Percentiles rank a stretch among this genome's conserved stretches.
Conservation (phyloP, 2,888 invertebrate species). For the Caenorhabditis parvicauda region DNA sequence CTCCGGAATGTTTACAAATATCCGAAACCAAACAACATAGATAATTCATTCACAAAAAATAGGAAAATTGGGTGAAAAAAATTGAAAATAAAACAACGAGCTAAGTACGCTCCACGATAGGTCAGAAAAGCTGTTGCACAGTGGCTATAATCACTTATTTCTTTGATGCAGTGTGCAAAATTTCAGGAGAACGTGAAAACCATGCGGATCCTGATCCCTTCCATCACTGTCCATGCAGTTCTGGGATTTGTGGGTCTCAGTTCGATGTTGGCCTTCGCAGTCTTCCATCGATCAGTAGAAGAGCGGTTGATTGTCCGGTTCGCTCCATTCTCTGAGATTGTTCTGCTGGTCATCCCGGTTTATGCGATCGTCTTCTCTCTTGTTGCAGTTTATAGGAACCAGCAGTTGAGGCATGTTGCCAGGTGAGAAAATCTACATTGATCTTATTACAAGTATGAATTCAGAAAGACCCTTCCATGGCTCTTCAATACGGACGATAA, state of each 20-base stretch:
- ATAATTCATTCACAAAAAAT: too few relatives aligned
- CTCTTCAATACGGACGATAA: conserved; percentile 25
- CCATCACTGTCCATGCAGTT: conserved; percentile 37
- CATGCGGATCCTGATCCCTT: conserved; percentile 40
- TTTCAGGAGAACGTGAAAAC: conserved; percentile 41
- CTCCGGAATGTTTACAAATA: too few relatives aligned
- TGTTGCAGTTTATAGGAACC: conserved; percentile 34
- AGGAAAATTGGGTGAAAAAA: too few relatives aligned
- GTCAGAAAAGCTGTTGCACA: too few relatives aligned
- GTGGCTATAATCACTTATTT: background rate
- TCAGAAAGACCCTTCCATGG: conserved; percentile 31
- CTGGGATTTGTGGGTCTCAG: conserved; percentile 33
- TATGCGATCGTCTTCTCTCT: conserved; percentile 37
- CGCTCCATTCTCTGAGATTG: conserved; percentile 44
- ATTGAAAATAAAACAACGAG: background rate
- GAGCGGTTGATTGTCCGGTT: conserved; percentile 25
- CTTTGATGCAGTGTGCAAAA: background rate
- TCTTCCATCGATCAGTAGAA: conserved; percentile 25
- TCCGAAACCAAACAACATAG: too few relatives aligned
- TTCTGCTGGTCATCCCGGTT: conserved; percentile 38
- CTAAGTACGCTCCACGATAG: background rate
- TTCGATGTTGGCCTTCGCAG: conserved; percentile 32
- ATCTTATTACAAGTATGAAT: background rate
- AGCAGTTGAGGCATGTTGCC: conserved; percentile 28
- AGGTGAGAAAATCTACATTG: conserved; percentile 9